Evolutionary conservation across 2,888 invertebrate species (phyloP).

Genomic region (Melanophora roralis): DNA sequence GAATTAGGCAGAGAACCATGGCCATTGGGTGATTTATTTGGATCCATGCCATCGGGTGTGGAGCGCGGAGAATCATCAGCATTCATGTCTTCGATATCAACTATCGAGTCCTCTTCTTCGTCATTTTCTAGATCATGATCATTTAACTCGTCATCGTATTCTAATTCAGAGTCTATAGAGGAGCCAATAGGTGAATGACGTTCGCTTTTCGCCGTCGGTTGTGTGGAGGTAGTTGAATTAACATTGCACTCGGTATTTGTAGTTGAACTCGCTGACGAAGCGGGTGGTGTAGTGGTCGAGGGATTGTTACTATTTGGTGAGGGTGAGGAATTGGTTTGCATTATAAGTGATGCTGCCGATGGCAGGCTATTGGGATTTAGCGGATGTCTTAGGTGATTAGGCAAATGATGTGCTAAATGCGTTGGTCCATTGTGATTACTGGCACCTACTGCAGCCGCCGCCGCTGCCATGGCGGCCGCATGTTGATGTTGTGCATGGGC

Average conservation of each 20-base stretch:
- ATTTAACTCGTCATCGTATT: slow-evolving; percentile 73
- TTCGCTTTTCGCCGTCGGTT: slow-evolving; percentile 72
- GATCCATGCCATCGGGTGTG: slow-evolving; percentile 75
- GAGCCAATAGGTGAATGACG: slow-evolving; percentile 77
- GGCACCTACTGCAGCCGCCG: slow-evolving; percentile 63
- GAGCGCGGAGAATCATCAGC: slow-evolving; percentile 78
- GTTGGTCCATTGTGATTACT: slow-evolving; percentile 41
- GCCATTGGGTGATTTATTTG: slow-evolving; percentile 73
- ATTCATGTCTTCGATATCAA: slow-evolving; percentile 88
- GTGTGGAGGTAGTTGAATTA: slow-evolving; percentile 56
- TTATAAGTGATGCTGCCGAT: slow-evolving; percentile 67
- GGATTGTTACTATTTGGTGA: slow-evolving; percentile 49
- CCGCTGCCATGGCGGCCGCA: slow-evolving; percentile 67
- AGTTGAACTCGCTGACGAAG: slow-evolving; percentile 68
- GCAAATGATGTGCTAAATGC: slow-evolving; percentile 57
- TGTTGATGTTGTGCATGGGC: slow-evolving; percentile 73
- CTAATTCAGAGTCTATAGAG: slow-evolving; percentile 76
- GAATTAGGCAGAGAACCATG: slow-evolving; percentile 69
- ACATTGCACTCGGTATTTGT: slow-evolving; percentile 63
- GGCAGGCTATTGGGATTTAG: slow-evolving; percentile 70
- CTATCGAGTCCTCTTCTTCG: slow-evolving; percentile 81
- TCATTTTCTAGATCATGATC: slow-evolving; percentile 71
- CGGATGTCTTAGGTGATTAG: slow-evolving; percentile 66
- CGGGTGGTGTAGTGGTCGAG: slow-evolving; percentile 67
- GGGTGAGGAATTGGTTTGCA: slow-evolving; percentile 42